These are phyloP conservation scores for Campylorhamphus procurvoides DNA, from an alignment of 2,113 vertebrate genomes.

Conservation along the genomic window DNA sequence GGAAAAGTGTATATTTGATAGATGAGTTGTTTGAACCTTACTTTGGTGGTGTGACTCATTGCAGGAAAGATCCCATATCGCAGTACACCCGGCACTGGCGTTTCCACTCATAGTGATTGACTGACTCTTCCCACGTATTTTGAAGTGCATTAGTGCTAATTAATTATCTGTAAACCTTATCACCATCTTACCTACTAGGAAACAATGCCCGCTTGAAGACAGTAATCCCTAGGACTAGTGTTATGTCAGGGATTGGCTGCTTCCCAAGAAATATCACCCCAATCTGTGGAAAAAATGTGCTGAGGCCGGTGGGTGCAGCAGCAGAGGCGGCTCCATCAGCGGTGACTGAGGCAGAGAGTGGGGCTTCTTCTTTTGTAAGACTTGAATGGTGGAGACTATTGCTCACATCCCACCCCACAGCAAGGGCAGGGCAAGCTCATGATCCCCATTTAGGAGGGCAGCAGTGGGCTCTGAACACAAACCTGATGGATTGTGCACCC, in stretches of 20 bases:
- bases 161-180: conserved; percentile 30
- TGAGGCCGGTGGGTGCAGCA: background rate
- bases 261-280: background rate
- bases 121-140: background rate
- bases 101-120: background rate
- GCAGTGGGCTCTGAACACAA: background rate
- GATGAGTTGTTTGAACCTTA: background rate
- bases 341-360: background rate
- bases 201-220: background rate
- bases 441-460: background rate
- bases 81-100: rapidly evolving
- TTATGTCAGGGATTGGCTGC: background rate
- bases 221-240: background rate
- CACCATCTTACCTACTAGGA: background rate
- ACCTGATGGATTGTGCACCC: background rate
- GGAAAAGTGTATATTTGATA: background rate
- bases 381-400: background rate
- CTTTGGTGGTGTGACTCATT: background rate
- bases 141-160: background rate
- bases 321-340: rapidly evolving
- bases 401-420: background rate
- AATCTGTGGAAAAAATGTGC: background rate
- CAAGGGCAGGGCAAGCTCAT: background rate
- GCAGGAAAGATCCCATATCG: background rate
- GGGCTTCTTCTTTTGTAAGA: background rate